A percentile compares a stretch with the other conserved stretches of the same genome.
phyloP scores from a whole-genome alignment of 2,113 vertebrate genomes.

The Ammodytes dubius region DNA sequence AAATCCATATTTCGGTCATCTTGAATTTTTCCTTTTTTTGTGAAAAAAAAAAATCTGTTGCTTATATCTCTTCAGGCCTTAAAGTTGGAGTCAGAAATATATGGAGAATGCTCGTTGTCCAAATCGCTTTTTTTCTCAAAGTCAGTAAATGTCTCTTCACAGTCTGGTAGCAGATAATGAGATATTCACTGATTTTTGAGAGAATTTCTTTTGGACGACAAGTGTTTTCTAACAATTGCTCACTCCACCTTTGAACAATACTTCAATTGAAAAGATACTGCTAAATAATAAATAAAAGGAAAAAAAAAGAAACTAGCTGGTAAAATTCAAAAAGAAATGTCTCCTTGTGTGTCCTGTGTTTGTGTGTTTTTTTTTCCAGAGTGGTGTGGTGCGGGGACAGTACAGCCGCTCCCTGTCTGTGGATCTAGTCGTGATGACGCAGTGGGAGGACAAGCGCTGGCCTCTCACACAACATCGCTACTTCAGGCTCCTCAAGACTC shows the following conservation, averaged over 20 bases:
- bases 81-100: too few species aligned
- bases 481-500: slow-evolving; percentile 59
- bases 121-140: too few species aligned
- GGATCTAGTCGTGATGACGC: slow-evolving; percentile 64
- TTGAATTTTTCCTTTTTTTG: not conserved
- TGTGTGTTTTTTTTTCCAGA: slow-evolving; percentile 37
- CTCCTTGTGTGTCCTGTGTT: not conserved
- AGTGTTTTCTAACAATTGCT: too few species aligned
- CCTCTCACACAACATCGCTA: slow-evolving; percentile 65
- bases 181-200: too few species aligned
- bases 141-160: too few species aligned
- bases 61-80: too few species aligned
- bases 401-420: slow-evolving; percentile 58
- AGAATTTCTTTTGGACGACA: too few species aligned
- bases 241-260: too few species aligned
- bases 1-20: not conserved
- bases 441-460: slow-evolving; percentile 71
- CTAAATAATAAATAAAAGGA: not conserved
- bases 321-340: not conserved
- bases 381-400: slow-evolving; percentile 55
- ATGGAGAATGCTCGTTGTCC: too few species aligned
- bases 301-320: not conserved
- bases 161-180: too few species aligned
- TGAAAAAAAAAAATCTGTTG: not conserved
- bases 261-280: too few species aligned